Evolutionary conservation across 2,797 vertebrate genomes (phyloP), one percentile per base, ranked within the genome.

Genomic region (Hirundo rustica): DNA sequence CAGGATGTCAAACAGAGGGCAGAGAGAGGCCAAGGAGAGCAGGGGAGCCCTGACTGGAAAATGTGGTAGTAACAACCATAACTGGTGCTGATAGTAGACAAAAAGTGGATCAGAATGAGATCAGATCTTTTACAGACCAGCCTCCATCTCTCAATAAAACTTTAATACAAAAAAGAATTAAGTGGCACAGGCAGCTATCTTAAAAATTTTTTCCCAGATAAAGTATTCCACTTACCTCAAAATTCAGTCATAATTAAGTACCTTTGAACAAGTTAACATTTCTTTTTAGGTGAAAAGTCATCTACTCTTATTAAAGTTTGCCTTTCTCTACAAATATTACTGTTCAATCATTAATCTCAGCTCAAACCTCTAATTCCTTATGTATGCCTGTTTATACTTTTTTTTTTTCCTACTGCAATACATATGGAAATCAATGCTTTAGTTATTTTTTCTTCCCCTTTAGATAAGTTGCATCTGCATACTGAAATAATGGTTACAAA

Each of bases 361-460:
- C 21, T 34, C 16, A 80, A 57, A 38, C 5, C 13, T 55, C 60
- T 48, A 87, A 82, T 29, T 19, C 36, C 13, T 29, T 27, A 27
- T 1, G 0, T 17, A 2, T 71, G 9, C 29, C 2, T 75, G 10
- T 27, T 13, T 25, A 3, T 36, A 4, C 38, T 50, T 7, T 26
- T 32, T 26, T 32, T 50, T 34, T 60, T 40, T 27, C 17, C 54
- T 86, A 25, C 48, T 38, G 8, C 19, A 75, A 45, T 21, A 58
- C 48, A 62, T 11, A 42, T 11, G 5, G 44, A 88, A 75, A 78
- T 88, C 3, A 53, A 66, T 86, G 47, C 23, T 87, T 72, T 68
- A 48, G 27, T 44, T 84, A 5, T 9, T 58, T 88, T 83, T 88
- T 55, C 29, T 34, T 85, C 32, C 87, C 42, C 48, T 64, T 88